phyloP scores from a whole-genome alignment of 2,113 vertebrate species.

The Felis catus region F.catus_Fca126_mat1.0 CM031419.1:41311001-41311500 shows the following conservation, averaged over 20 bases:
- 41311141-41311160: neutral
- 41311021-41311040: neutral
- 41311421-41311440: constrained; percentile 5
- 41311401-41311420: constrained; percentile 30
- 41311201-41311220: neutral
- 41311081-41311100: neutral
- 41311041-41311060: constrained; percentile 28
- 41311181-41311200: neutral
- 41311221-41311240: neutral
- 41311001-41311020: constrained; percentile 23
- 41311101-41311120: neutral
- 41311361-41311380: neutral
- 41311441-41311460: constrained; percentile 9
- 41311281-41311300: constrained; percentile 25
- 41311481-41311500: neutral
- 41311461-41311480: constrained; percentile 37
- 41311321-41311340: constrained; percentile 4
- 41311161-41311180: neutral
- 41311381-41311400: neutral
- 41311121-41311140: neutral
- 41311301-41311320: neutral
- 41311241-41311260: neutral
- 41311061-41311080: neutral
- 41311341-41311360: neutral
- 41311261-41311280: constrained; percentile 25